Conservation (phyloP, 1,140 invertebrate genomes). For the Panagrolaimus sp. region DNA sequence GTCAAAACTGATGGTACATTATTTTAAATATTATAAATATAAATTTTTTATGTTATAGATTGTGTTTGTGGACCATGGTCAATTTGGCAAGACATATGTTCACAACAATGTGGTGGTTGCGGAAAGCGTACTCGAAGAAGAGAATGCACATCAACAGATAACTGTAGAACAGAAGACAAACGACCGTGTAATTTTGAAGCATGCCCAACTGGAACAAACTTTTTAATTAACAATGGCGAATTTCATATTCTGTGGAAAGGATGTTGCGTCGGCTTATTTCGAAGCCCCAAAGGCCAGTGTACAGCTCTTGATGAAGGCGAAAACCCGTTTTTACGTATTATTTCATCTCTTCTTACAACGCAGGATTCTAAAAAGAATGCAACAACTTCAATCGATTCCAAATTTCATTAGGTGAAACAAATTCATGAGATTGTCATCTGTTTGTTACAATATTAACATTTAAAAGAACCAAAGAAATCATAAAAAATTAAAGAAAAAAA, state of each 20-base stretch:
- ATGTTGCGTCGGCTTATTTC: slow-evolving; percentile 56
- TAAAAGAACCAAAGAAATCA: too few species aligned
- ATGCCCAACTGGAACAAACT: slow-evolving; percentile 54
- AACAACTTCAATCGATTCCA: slow-evolving; percentile 11
- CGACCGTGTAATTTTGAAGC: slow-evolving; percentile 52
- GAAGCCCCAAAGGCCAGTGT: slow-evolving; percentile 28
- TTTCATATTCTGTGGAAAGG: slow-evolving; percentile 58
- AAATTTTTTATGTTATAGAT: slow-evolving; percentile 21
- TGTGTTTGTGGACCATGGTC: slow-evolving; percentile 47
- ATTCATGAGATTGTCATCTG: too few species aligned
- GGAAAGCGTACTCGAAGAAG: slow-evolving; percentile 38
- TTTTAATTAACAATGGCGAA: slow-evolving; percentile 57
- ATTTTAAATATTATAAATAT: not conserved
- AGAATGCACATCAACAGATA: slow-evolving; percentile 39
- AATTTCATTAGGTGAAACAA: too few species aligned
- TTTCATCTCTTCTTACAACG: slow-evolving; percentile 28
- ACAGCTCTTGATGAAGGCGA: slow-evolving; percentile 40
- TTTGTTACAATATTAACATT: too few species aligned
- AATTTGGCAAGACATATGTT: slow-evolving; percentile 48
- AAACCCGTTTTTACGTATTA: slow-evolving; percentile 41
- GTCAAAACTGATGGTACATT: slow-evolving; percentile 12
- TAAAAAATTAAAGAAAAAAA: too few species aligned
- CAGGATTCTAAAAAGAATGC: slow-evolving; percentile 30
- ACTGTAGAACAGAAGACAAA: slow-evolving; percentile 51
- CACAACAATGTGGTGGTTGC: slow-evolving; percentile 56